Base-by-base conservation (phyloP, 1,140 invertebrate species). In the Bombus consobrinus region DNA sequence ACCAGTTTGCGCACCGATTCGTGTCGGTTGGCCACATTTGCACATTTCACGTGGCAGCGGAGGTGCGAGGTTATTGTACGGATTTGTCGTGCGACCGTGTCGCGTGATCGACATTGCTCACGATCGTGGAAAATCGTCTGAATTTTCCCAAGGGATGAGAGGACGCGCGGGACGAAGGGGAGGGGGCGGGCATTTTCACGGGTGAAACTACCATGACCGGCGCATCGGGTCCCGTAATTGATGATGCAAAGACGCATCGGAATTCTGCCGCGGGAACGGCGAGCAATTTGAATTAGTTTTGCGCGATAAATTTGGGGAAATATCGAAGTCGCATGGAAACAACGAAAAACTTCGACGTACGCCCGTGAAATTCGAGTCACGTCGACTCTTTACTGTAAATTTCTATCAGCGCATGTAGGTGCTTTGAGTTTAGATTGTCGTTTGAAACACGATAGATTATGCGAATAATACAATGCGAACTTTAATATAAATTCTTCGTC, bases 1-100 rank as follows among this genome's bases (percentile, higher is more conserved):
- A 90, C 88, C 85, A 83, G 88, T 92, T 93, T 93, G 85, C 77
- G 74, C 88, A 90, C 80, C 82, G 87, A 91, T 92, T 92, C 90
- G 87, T 86, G 88, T 80, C 85, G 83, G 81, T 88, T 81, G 91
- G 84, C 68, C 85, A 83, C 86, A 87, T 89, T 92, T 77, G 85
- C 90, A 89, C 92, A 89, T 92, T 92, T 92, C 82, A 89, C 86
- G 85, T 86, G n/a, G 41, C 74, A 18, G 68, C 81, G 64, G 76
- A 81, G 85, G 82, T 71, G 88, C 84, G 85, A 89, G 89, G 85
- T 91, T 92, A 89, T 90, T 92, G 86, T 87, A 87, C 88, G 87
- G 88, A 92, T 92, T 92, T 92, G 91, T 91, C 88, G 69, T 74
- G 88, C 87, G 79, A n/a, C 72, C 75, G 72, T 82, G 77, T 53